phyloP scores from a whole-genome alignment of 1,140 invertebrate species.

The Caenorhabditis brenneri region DNA sequence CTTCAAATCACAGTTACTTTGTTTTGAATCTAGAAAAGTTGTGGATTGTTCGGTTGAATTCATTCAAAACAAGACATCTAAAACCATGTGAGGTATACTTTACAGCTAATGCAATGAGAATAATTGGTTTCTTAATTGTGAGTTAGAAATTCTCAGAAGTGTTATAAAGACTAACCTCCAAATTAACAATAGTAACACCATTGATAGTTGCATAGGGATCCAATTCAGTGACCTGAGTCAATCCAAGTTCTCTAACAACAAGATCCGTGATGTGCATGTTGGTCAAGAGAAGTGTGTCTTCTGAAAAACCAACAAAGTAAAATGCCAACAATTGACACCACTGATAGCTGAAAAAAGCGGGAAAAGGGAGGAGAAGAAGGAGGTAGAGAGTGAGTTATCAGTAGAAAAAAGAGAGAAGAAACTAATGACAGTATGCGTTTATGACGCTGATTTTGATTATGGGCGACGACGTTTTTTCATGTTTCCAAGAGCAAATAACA shows the following conservation, averaged over 20 bases:
- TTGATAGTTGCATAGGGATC: not conserved
- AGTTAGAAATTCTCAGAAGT: no score
- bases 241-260: not conserved
- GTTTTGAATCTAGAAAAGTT: no score
- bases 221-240: not conserved
- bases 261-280: not conserved
- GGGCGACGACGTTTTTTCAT: not conserved
- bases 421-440: slow-evolving; percentile 14
- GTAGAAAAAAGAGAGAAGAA: not conserved
- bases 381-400: not conserved
- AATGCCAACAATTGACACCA: not conserved
- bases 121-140: no score
- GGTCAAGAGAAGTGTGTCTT: not conserved
- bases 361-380: not conserved
- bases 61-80: no score
- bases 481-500: slow-evolving; percentile 20
- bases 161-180: slow-evolving; percentile 8
- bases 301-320: not conserved
- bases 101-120: no score
- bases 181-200: not conserved
- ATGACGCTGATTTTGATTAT: slow-evolving; percentile 17
- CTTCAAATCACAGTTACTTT: no score
- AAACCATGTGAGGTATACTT: no score
- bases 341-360: not conserved
- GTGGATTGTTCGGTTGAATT: no score